Base-by-base conservation (phyloP, 1,140 invertebrate species). In the Colletes gigas region DNA sequence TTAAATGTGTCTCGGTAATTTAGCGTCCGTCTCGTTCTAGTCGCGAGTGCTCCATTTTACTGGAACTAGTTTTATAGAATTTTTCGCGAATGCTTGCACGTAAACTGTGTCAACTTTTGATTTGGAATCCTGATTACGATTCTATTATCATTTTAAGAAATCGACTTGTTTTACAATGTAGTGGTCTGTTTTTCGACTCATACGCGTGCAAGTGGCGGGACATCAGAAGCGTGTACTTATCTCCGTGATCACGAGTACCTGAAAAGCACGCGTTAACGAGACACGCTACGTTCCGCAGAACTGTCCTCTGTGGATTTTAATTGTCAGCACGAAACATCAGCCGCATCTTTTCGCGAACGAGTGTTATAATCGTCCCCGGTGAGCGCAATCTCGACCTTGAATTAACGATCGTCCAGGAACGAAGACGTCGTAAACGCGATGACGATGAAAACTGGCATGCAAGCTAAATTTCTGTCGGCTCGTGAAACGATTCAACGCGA, bases 231-330 rank as follows among this genome's bases (percentile, higher is more conserved):
- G 44, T 47, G 3, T 8, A 47, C 44, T 47, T 8, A 47, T 47
- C 44, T 6, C 9, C 44, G 71, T 77, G 15, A 21, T 9, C 14
- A 73, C 30, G 21, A 4, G 19, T 50, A 50, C 12, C n/a, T 44
- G 57, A 47, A 74, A 68, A 68, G 9, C 30, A 19, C 15, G n/a
- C 47, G 62, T 67, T 80, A 83, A 79, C 55, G 55, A 80, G 65
- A 17, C 41, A 41, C 63, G 55, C 69, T 47, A 57, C 55, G 62
- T 52, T 67, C 30, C 47, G 4, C 47, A 59, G n/a, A 9, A 30
- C 54, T 60, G 52, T 71, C 59, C 5, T 17, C 60, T 52, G 44
- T 59, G 44, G 57, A 54, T 57, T 80, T 83, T 83, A 83, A 83
- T 83, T 82, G 77, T 80, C 41, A 30, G 19, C 44, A 9, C 3